Percentiles rank a stretch among this genome's conserved stretches.
Conservation (phyloP, 1,140 invertebrate species). For the Cardiocondyla obscurior region DNA sequence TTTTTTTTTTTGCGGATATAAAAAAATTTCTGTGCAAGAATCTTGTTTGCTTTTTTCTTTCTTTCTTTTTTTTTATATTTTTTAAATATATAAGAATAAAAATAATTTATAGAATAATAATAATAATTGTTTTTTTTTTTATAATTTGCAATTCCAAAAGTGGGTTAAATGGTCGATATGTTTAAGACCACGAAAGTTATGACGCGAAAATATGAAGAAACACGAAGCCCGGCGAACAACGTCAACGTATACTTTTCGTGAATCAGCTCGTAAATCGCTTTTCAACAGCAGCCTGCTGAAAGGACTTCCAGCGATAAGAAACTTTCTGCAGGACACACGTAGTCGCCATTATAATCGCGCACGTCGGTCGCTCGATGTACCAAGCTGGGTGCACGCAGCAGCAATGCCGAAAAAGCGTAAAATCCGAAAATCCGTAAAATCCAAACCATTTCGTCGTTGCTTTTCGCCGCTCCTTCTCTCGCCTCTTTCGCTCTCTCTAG, state of each 20-base stretch:
- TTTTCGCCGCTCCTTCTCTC: neutral
- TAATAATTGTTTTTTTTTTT: too few species aligned
- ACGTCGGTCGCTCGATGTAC: constrained; percentile 37
- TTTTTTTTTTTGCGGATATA: neutral
- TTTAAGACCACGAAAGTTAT: neutral
- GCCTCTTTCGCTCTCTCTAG: constrained; percentile 1
- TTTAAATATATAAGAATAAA: too few species aligned
- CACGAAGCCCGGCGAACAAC: neutral
- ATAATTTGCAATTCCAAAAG: neutral
- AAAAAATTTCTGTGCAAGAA: neutral
- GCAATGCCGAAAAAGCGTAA: constrained; percentile 68
- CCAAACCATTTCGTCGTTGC: constrained; percentile 62
- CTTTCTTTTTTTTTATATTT: too few species aligned
- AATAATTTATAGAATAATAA: too few species aligned
- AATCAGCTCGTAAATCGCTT: constrained; percentile 66
- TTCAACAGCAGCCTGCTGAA: constrained; percentile 54
- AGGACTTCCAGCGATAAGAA: constrained; percentile 62
- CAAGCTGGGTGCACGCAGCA: constrained; percentile 29
- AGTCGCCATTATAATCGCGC: neutral
- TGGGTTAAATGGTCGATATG: neutral
- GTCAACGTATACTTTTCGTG: constrained; percentile 29
- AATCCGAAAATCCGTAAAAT: constrained; percentile 76
- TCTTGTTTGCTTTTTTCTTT: neutral
- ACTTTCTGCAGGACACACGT: constrained; percentile 43
- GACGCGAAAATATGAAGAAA: neutral